Evolutionary conservation across 2,888 invertebrate species (phyloP), one percentile per base, ranked within the genome.

Genomic region (Apotomis capreana): DNA sequence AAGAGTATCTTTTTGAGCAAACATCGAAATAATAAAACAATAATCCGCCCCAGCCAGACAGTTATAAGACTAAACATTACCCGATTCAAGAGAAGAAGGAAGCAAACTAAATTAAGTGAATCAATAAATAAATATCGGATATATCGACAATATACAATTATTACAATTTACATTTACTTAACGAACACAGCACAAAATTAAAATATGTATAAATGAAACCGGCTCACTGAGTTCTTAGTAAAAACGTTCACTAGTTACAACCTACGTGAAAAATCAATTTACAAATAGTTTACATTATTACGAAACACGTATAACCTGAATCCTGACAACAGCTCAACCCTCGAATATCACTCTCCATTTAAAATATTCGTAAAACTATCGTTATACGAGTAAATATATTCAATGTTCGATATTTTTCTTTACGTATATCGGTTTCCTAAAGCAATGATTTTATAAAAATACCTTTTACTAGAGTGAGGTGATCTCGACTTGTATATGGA

Each of bases 111-210:
- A 87, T 87, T 85, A 88, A 87, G 86, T 87, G 83, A 90, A 90
- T 90, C 89, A 93, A 92, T 92, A 93, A 93, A 93, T 93, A 92
- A 92, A 91, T 90, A 91, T 89, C 87, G 87, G 87, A 89, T 90
- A 84, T 89, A 90, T 89, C 86, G 90, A 91, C 89, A 92, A 90
- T 91, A 87, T 93, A 93, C 93, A 92, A 88, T 91, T 91, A 89
- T 89, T 91, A 91, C 90, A 92, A 90, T 91, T 92, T 92, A 92
- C 91, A 92, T 85, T 87, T 86, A 90, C 88, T 89, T 92, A 92
- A 91, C 91, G 89, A 92, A 92, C 93, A 92, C 93, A 92, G 93
- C 93, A 92, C 93, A 92, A 92, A 89, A 85, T 84, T 84, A 85
- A 86, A 83, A 81, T 83, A 84, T 86, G 82, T 87, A 81, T 82